Base-by-base conservation (phyloP, 1,140 invertebrate species). In the Zaprionus camerounensis region DNA sequence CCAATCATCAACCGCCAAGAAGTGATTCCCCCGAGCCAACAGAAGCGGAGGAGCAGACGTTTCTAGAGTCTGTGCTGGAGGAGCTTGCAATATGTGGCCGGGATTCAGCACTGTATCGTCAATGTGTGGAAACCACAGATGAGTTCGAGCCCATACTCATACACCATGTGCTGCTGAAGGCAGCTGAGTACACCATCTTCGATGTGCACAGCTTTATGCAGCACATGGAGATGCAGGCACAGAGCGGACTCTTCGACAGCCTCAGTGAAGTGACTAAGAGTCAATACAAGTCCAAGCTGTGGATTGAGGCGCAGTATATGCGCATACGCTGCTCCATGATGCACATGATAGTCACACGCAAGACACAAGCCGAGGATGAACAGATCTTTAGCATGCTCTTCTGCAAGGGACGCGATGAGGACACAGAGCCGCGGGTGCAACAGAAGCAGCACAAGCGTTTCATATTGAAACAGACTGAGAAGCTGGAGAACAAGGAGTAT, bases 391-490 rank as follows among this genome's bases (percentile, higher is more conserved):
- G 87, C 9, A 77, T 80, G 71, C 71, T 92, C 3, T 92, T 92
- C 53, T 91, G 92, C 70, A 91, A 87, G 53, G 81, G 91, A 6
- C 92, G 92, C 20, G 88, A 92, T n/a, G 65, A 57, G 9, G 76
- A 82, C 28, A 65, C 70, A 5, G 88, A 91, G 3, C 82, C 85
- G 9, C 76, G 78, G 0, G 59, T 88, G 17, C 87, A 92, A 12
- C 71, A 87, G n/a, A 92, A 92, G 62, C 81, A 92, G 31, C 91
- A 92, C 58, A 92, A 92, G 62, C 92, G 92, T n/a, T 92, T 91
- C 46, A 92, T 92, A 69, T 55, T 92, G 12, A 92, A 92, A 31
- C 92, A 92, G 67, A 92, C 92, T 0, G 91, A 92, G 20, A 92
- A 92, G 59, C 57, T 92, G 20, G 91, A 92, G 36, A 92, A 92